Conservation (phyloP, 2,888 invertebrate species). For the Thera obeliscata region DNA sequence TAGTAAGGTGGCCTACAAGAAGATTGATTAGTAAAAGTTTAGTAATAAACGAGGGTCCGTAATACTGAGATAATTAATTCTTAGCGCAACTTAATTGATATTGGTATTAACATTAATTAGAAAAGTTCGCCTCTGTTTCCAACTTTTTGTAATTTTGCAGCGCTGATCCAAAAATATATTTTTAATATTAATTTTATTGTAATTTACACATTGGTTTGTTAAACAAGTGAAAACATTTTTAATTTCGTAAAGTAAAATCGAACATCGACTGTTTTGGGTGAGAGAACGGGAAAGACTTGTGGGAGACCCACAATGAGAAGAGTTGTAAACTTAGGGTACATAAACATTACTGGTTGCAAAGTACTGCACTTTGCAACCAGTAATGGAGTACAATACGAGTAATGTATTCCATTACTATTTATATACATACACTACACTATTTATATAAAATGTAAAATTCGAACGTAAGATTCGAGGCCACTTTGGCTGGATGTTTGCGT, state of each 20-base stretch:
- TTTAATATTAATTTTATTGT: constrained; percentile 35
- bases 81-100: constrained; percentile 81
- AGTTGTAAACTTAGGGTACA: no score
- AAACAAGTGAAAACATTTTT: constrained; percentile 10
- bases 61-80: constrained; percentile 82
- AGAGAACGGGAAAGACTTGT: no score
- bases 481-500: no score
- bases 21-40: constrained; percentile 82
- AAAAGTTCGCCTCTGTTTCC: constrained; percentile 69
- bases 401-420: no score
- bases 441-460: no score
- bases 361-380: no score
- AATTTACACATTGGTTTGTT: constrained; percentile 21
- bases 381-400: no score
- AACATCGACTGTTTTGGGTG: not conserved
- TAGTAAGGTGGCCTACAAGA: constrained; percentile 58
- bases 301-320: no score
- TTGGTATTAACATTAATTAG: constrained; percentile 81
- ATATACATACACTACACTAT: no score
- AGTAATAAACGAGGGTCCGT: constrained; percentile 79
- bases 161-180: constrained; percentile 34
- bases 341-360: no score
- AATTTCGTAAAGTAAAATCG: not conserved
- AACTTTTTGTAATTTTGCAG: constrained; percentile 58
- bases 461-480: no score